Percentiles rank a stretch among this genome's conserved stretches.
phyloP scores from a whole-genome alignment of 2,113 vertebrate genomes.

The Bubo scandiacus region DNA sequence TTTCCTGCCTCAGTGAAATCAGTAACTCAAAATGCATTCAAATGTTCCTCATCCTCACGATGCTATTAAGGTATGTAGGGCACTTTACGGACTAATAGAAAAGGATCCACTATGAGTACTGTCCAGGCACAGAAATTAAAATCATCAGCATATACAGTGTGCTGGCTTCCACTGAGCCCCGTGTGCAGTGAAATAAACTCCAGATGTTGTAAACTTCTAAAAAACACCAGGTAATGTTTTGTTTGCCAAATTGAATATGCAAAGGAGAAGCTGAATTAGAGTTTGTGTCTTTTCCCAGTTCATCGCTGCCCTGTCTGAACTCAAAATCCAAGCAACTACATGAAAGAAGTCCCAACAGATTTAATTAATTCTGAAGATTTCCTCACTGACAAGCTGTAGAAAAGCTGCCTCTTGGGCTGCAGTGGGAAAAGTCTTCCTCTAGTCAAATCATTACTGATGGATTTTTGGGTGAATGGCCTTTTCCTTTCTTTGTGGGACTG shows the following conservation, averaged over 20 bases:
- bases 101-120: background rate
- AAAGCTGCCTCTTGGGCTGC: constrained; percentile 2
- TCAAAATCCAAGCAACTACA: background rate
- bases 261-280: background rate
- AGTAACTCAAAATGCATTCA: background rate
- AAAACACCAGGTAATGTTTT: background rate
- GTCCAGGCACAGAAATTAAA: background rate
- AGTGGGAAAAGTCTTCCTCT: constrained; percentile 16
- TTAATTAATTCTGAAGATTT: constrained; percentile 13
- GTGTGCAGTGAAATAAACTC: background rate
- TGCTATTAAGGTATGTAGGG: background rate
- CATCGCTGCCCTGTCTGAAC: background rate
- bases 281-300: background rate
- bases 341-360: background rate
- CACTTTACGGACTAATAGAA: background rate
- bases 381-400: background rate
- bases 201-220: background rate
- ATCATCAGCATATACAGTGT: background rate
- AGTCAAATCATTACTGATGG: background rate
- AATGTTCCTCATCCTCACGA: background rate
- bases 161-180: background rate
- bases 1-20: background rate
- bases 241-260: background rate
- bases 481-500: constrained; percentile 5
- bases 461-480: constrained; percentile 23